Evolutionary conservation across 2,797 vertebrate species (phyloP), one percentile per base, ranked within the genome.

Genomic region (Pseudopleuronectes americanus): DNA sequence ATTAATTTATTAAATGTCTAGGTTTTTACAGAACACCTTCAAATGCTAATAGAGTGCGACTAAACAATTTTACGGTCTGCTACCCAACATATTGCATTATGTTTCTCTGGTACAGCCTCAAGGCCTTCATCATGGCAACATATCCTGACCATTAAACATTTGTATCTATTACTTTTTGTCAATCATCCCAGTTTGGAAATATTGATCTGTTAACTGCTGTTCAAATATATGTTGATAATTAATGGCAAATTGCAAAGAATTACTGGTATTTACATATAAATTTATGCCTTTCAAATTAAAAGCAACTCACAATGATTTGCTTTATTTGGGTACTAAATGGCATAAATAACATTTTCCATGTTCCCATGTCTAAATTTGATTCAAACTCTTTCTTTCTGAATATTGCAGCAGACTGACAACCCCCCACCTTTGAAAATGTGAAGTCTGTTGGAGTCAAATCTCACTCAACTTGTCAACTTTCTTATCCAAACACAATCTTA

Each of bases 401-500:
- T 38, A 13, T 38, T 4, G 36, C 36, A 38, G 36, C 36, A 38
- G 36, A 13, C 36, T 38, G 36, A 38, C 12, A 13, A 38, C 36
- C 12, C 36, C 36, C 36, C 36, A 38, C 12, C 36, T 38, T 38
- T 38, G 36, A 38, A 38, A 38, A 38, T 38, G 36, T 38, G 9
- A 38, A 12, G 36, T 38, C 43, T 45, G 43, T 14, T 17, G 17
- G 17, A 41, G 19, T 61, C 41, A 54, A 21, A 63, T 67, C 43
- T 3, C 36, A 13, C 36, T 38, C 24, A 45, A 57, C 23, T 31
- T 63, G 16, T 73, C 23, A 63, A 4, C 22, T 31, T n/a, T 26
- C 38, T 19, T 28, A 68, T 57, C 21, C 19, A 43, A 74, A 59
- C 23, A 48, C 9, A 73, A 10, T 68, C 83, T 90, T 80, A 94